A percentile compares a stretch with the other conserved stretches of the same genome.
These are phyloP conservation scores for Halcyon chelicuti DNA, from an alignment of 2,797 vertebrate genomes.

Conservation along the genomic window DNA sequence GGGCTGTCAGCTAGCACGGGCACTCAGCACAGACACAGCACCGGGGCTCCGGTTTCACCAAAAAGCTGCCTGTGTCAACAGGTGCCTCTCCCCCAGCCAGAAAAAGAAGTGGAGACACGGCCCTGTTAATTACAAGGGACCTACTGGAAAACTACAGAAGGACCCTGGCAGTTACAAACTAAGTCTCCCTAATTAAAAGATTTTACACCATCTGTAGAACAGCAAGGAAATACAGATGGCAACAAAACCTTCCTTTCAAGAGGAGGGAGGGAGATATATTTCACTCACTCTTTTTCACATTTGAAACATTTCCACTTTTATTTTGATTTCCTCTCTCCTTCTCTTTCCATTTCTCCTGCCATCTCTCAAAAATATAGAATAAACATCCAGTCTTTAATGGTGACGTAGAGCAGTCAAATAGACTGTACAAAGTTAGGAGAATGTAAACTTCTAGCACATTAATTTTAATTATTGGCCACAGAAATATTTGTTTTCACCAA, in stretches of 20 bases:
- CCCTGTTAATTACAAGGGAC: background rate
- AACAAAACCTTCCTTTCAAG: background rate
- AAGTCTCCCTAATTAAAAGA: background rate
- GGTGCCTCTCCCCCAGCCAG: background rate
- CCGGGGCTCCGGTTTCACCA: background rate
- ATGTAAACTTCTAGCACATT: background rate
- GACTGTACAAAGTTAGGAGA: background rate
- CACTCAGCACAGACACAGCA: background rate
- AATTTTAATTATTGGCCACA: slow-evolving; percentile 44
- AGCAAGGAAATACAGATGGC: background rate
- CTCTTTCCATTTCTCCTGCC: background rate
- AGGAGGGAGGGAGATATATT: background rate
- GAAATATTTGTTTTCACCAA: slow-evolving; percentile 49
- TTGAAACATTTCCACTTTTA: background rate
- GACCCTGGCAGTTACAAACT: background rate
- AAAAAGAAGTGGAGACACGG: background rate
- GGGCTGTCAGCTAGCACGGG: accelerated
- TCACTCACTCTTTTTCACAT: background rate
- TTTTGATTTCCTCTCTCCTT: background rate
- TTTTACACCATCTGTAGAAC: background rate
- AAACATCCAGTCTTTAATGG: background rate
- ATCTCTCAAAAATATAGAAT: background rate
- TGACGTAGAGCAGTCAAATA: background rate
- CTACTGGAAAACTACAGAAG: background rate
- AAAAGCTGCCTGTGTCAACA: background rate